Evolutionary conservation across 2,797 vertebrate species (phyloP), one percentile per base, ranked within the genome.

Genomic region (Sebastes melanostomus): DNA sequence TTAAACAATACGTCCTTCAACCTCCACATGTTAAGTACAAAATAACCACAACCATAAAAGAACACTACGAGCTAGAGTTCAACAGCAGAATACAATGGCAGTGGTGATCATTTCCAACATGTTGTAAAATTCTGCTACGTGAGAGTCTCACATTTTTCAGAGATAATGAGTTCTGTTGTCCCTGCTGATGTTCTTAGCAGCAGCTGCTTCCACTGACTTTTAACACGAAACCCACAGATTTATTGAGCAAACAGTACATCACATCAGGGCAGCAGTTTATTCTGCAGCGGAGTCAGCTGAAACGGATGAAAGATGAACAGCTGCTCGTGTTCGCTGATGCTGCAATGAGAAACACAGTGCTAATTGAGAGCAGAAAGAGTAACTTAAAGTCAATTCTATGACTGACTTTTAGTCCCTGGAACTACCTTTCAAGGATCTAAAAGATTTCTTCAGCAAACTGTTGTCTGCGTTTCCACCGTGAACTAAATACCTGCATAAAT

Each of bases 191-290:
- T 66, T 72, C 63, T 38, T 54, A 34, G 68, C 66, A 60, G 67
- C 87, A 89, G 83, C 83, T 87, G 85, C 69, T 85, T 81, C 65
- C 52, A 72, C 80, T 77, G 77, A 78, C 55, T 82, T 62, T 66
- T 66, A 71, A 89, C 75, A 78, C 71, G 83, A 76, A 81, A 62
- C 52, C 25, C 20, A 5, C 4, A 76, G 56, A 79, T 85, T 85
- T 78, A 83, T 63, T 68, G 80, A 73, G 66, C 80, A 72, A 81
- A 75, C 74, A 82, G n/a, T 14, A 56, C 70, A 83, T 81, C 50
- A 76, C 88, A 89, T 87, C 80, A 87, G 88, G 75, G 24, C 50
- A 42, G 46, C 54, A 67, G 60, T n/a, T 72, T 42, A 74, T 58
- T 79, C 30, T 65, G 75, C 82, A 42, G 80, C 75, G 62, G 66